These are phyloP conservation scores for Mareca penelope DNA, from an alignment of 2,797 vertebrate species.

Conservation along the genomic window DNA sequence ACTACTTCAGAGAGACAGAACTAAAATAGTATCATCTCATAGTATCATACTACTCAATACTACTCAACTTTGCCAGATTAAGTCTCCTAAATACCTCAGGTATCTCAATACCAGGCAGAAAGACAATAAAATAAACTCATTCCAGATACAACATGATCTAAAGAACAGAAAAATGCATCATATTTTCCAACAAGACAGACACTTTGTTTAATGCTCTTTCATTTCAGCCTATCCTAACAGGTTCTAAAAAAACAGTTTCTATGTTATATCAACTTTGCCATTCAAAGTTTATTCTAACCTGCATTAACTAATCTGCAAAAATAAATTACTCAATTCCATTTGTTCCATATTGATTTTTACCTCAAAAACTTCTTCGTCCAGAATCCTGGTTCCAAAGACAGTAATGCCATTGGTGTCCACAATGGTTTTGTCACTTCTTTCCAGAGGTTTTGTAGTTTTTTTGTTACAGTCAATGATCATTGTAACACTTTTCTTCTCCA, in stretches of 20 bases:
- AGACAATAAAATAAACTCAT: constrained; percentile 8
- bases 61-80: neutral
- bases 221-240: neutral
- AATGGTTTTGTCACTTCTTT: constrained; percentile 85
- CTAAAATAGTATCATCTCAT: neutral
- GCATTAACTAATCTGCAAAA: neutral
- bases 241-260: neutral
- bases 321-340: neutral
- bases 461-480: constrained; percentile 96
- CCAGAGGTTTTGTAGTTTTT: constrained; percentile 89
- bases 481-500: constrained; percentile 94
- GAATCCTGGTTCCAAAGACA: constrained; percentile 92
- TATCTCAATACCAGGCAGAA: neutral
- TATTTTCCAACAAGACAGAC: neutral
- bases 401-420: constrained; percentile 90
- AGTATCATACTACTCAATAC: neutral
- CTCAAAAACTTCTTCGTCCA: constrained; percentile 95
- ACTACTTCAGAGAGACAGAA: neutral
- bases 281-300: neutral
- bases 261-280: neutral
- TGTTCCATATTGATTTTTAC: constrained; percentile 74
- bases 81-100: neutral
- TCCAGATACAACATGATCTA: constrained; percentile 2
- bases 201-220: neutral
- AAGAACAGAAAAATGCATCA: neutral